Base-by-base conservation (phyloP, 2,888 invertebrate species). In the Ceriagrion tenellum region DNA sequence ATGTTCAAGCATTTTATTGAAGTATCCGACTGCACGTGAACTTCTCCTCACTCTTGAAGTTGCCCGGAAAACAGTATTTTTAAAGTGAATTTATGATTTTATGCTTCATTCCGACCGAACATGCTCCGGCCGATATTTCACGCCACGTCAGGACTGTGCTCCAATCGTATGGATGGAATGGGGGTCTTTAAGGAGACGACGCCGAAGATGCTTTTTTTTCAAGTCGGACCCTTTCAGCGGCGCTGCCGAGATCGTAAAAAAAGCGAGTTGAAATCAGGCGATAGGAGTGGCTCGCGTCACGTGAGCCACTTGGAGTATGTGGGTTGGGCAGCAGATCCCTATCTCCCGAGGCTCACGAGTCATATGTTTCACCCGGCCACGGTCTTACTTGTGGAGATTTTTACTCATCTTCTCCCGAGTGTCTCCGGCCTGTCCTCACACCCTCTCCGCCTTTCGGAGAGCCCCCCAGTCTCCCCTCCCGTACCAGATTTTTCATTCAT, bases 201-300 rank as follows among this genome's bases (percentile, higher is more conserved):
- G 93, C 47, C 93, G 47, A 93, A 69, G 69, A 47, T 55, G 26
- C n/a, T n/a, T 0, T 18, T 18, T 23, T 93, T n/a, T n/a, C n/a
- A 35, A 69, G 69, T 69, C 93, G n/a, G 47, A 69, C 47, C 74
- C 69, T 93, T 74, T 93, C 93, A 93, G 69, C 69, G 93, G 35
- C 12, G 81, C 81, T 55, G 35, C 55, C 69, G 26, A 35, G 40
- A 74, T 93, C 74, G 93, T 93, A 93, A 93, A 93, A 90, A 55
- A 63, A 91, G 6, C 63, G 40, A 63, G 63, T 91, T 47, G 63
- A 63, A 91, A 91, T 91, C 91, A 91, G 91, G 35, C 40, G 40
- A 91, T 59, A 91, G 91, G 91, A 91, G 91, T 91, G 91, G 91
- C 91, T 91, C 91, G 63, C 63, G 91, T 91, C 91, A 91, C 18